Evolutionary conservation across 2,113 vertebrate genomes (phyloP).

Genomic region (Apus apus): DNA sequence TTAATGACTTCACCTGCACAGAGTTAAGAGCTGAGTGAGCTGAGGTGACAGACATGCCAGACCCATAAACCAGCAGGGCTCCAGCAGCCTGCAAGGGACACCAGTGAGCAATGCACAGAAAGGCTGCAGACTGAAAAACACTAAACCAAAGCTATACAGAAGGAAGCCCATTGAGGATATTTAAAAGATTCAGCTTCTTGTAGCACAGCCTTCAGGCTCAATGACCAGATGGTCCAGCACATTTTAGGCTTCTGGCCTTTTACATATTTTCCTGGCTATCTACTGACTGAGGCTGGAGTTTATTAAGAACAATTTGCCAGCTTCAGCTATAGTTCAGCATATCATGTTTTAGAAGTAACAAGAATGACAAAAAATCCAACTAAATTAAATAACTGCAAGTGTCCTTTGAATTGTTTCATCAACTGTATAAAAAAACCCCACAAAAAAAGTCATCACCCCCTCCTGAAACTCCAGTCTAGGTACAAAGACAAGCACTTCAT

Average conservation of each 20-base stretch:
- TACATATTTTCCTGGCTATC: background rate
- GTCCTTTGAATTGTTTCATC: background rate
- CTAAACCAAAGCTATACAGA: background rate
- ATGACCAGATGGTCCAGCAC: background rate
- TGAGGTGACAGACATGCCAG: fast-evolving
- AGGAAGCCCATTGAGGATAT: background rate
- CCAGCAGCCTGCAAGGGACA: background rate
- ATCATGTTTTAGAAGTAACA: background rate
- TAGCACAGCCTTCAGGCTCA: background rate
- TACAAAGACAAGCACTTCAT: background rate
- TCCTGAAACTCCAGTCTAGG: background rate
- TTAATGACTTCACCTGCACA: slow-evolving; percentile 89
- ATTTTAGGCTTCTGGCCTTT: background rate
- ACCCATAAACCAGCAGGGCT: background rate
- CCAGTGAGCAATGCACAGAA: fast-evolving
- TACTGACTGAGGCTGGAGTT: background rate
- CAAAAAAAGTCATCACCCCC: background rate
- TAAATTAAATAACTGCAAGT: background rate
- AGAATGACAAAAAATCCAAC: background rate
- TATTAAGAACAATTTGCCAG: background rate
- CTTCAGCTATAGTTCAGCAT: background rate
- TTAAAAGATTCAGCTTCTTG: background rate
- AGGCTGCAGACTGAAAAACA: background rate
- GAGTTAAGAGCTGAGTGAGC: background rate
- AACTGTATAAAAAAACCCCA: background rate